Conservation (phyloP, 2,888 invertebrate species). For the Macropis europaea region DNA sequence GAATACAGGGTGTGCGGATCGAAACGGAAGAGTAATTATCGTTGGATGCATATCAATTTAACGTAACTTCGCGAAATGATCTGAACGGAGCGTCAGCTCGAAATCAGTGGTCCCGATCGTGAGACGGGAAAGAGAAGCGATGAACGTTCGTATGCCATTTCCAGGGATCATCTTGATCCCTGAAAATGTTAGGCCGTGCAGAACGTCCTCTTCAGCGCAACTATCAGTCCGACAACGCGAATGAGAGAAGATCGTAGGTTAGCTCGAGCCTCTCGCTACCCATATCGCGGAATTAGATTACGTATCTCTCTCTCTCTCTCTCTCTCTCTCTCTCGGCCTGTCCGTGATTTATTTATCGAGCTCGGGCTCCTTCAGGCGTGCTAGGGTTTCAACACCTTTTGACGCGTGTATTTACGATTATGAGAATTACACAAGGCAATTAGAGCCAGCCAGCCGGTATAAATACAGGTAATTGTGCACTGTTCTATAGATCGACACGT, state of each 20-base stretch:
- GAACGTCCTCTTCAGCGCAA: slow-evolving; percentile 28
- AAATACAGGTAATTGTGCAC: slow-evolving; percentile 69
- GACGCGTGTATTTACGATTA: slow-evolving; percentile 75
- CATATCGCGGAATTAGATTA: slow-evolving; percentile 73
- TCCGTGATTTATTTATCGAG: slow-evolving; percentile 74
- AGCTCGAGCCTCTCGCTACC: slow-evolving; percentile 55
- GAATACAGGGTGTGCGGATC: not conserved
- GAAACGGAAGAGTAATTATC: slow-evolving; percentile 17
- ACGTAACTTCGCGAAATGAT: slow-evolving; percentile 43
- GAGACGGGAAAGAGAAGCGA: slow-evolving; percentile 41
- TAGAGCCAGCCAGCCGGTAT: slow-evolving; percentile 65
- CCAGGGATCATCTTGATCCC: slow-evolving; percentile 55
- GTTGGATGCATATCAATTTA: slow-evolving; percentile 21
- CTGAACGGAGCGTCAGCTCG: slow-evolving; percentile 32
- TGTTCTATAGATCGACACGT: not conserved
- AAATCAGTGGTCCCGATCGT: slow-evolving; percentile 47
- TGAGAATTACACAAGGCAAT: slow-evolving; percentile 74
- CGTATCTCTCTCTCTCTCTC: too few species aligned
- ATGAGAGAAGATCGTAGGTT: not conserved
- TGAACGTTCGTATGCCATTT: slow-evolving; percentile 38
- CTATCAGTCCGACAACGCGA: slow-evolving; percentile 32
- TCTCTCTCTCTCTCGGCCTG: too few species aligned
- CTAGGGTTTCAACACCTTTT: slow-evolving; percentile 72
- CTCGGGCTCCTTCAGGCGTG: slow-evolving; percentile 64
- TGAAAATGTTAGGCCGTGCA: slow-evolving; percentile 44